Evolutionary conservation across 1,140 invertebrate species (phyloP), one percentile per base, ranked within the genome.

Genomic region (Ganaspis sp.): DNA sequence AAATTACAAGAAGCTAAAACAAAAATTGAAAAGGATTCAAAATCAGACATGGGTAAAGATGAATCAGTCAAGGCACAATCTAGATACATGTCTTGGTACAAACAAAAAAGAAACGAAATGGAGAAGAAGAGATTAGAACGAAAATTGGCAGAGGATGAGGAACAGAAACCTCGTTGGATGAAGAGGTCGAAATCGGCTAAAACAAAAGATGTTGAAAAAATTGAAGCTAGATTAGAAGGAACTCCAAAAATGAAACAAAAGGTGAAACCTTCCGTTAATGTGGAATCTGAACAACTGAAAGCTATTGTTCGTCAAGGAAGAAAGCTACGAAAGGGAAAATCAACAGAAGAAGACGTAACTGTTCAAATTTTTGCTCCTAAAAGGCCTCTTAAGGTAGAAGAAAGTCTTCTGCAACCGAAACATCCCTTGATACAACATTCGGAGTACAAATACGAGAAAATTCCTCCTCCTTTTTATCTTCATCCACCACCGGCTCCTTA

Each of bases 351-450:
- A 9, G 89, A 90, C 40, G 88, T 88, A 12, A 78, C 85, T 6
- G 83, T 91, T 19, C 83, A 90, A 73, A 91, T 91, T 72, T 90
- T 89, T 40, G 86, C 84, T 0, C 81, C 85, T 6, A 84, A 86
- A 69, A 77, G 79, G 78, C 83, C 83, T 73, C 77, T 77, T 12
- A 40, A 72, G 5, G 40, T 34, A 12, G 21, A 37, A 26, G 23
- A 73, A 58, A 6, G 73, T 23, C 76, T 21, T 54, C 74, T 11
- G 19, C 72, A 1, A 4, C 84, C 78, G 87, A 82, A 81, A 92
- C 94, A 95, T 90, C 94, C 94, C 12, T 88, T 95, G 21, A 84
- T 95, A 4, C 95, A 96, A 86, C 95, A 96, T 88, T 96, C 95
- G 0, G 94, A 95, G 82, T 94, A 95, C 83, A 93, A 95, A 79